Evolutionary conservation across 2,888 invertebrate genomes (phyloP).

Genomic region (Eristalis pertinax): DNA sequence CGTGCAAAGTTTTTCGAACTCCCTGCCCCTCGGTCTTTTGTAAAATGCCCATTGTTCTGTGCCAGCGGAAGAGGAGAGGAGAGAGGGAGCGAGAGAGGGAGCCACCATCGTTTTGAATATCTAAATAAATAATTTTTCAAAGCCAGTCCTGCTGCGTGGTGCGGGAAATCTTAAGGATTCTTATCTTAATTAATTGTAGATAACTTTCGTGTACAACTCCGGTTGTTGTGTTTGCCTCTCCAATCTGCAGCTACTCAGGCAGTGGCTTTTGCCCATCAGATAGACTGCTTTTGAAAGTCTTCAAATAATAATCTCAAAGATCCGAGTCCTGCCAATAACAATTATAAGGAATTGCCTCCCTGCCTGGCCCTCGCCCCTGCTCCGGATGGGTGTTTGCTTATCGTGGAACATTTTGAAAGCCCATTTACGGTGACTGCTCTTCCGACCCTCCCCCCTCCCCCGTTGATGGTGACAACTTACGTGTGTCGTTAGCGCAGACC

Average conservation of each 20-base stretch:
- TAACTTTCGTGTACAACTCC: conserved; percentile 33
- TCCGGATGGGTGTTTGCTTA: conserved; percentile 44
- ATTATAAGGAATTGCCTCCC: conserved; percentile 33
- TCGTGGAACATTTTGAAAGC: conserved; percentile 29
- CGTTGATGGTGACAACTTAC: conserved; percentile 22
- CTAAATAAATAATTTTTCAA: conserved; percentile 45
- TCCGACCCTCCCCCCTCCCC: background rate
- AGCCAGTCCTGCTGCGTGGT: background rate
- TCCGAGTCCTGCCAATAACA: conserved; percentile 40
- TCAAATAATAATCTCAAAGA: conserved; percentile 49
- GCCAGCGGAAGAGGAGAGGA: background rate
- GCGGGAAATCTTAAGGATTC: conserved; percentile 39
- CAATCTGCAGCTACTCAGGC: conserved; percentile 11
- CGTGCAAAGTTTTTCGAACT: conserved; percentile 32
- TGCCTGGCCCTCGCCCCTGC: background rate
- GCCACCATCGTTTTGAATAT: conserved; percentile 49
- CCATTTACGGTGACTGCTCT: background rate
- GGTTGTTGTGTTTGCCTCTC: background rate
- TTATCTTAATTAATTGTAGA: conserved; percentile 56
- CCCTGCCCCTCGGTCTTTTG: background rate
- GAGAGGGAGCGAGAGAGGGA: background rate
- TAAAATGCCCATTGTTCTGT: conserved; percentile 28
- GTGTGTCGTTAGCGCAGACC: conserved; percentile 46
- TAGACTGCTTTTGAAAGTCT: conserved; percentile 43
- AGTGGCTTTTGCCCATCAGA: conserved; percentile 20